Percentiles rank a stretch among this genome's conserved stretches.
Evolutionary conservation across 1,140 invertebrate species (phyloP).

Genomic region (Babylonia areolata): DNA sequence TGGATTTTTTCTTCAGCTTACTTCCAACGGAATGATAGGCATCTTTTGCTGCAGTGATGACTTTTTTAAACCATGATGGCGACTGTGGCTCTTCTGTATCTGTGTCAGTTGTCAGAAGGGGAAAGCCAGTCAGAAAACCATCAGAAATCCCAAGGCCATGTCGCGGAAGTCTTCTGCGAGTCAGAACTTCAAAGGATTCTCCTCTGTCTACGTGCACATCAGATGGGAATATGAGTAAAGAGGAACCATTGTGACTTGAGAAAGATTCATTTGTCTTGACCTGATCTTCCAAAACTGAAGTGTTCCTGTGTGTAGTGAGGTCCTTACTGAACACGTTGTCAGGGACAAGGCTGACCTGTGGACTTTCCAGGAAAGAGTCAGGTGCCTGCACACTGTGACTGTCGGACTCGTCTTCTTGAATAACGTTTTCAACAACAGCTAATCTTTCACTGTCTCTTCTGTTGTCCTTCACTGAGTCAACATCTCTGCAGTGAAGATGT

Average conservation of each 20-base stretch:
- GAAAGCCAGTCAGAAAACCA: neutral
- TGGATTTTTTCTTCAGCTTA: neutral
- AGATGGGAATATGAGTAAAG: no score
- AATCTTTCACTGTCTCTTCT: neutral
- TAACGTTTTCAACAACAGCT: neutral
- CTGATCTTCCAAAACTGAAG: neutral
- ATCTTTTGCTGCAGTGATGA: conserved; percentile 17
- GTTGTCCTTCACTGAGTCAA: neutral
- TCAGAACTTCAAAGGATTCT: neutral
- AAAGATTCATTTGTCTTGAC: neutral
- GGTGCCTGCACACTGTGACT: no score
- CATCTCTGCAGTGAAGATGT: neutral
- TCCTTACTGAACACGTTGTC: neutral
- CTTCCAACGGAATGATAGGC: conserved; percentile 16
- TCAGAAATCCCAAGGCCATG: neutral
- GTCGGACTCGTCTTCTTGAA: no score
- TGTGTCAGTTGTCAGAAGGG: neutral
- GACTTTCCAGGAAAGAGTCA: neutral
- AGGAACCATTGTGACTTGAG: no score
- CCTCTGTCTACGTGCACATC: neutral
- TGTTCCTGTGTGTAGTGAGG: neutral
- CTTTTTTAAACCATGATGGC: neutral
- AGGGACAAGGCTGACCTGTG: neutral
- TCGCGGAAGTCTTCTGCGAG: neutral
- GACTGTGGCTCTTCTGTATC: neutral